Conservation (phyloP, 2,797 vertebrate species). For the Gymnothorax reevesii region DNA sequence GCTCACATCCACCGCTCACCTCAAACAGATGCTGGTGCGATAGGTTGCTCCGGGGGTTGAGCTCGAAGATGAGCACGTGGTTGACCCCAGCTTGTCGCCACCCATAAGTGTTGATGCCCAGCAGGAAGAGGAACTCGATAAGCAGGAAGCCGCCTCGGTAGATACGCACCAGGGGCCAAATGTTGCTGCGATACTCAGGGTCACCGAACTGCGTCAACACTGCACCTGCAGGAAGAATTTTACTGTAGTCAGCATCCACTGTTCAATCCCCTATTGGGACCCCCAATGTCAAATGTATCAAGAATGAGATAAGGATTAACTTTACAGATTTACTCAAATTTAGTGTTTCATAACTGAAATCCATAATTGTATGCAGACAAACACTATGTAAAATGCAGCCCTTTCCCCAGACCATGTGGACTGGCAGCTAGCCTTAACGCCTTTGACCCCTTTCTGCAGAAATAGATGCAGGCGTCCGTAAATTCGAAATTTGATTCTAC, state of each 20-base stretch:
- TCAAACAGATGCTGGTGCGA: conserved; percentile 99
- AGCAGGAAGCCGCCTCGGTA: conserved; percentile 98
- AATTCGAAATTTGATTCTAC: too few relatives aligned
- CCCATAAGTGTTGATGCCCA: conserved; percentile 98
- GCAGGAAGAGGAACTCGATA: conserved; percentile 97
- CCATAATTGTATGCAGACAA: not conserved
- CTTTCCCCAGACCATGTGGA: not conserved
- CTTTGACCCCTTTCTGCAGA: too few relatives aligned
- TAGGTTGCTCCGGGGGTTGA: conserved; percentile 96
- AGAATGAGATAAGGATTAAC: not conserved
- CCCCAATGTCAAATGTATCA: not conserved
- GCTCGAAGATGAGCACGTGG: conserved; percentile 97
- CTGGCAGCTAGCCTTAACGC: not conserved
- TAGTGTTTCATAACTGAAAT: not conserved
- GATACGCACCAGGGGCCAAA: conserved; percentile 94
- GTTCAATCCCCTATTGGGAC: not conserved
- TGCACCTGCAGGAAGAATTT: conserved; percentile 67
- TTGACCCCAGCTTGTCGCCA: conserved; percentile 99
- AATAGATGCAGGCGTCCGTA: too few relatives aligned
- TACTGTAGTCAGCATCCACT: not conserved
- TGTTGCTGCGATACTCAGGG: conserved; percentile 50
- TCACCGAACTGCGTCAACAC: conserved; percentile 59
- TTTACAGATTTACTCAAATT: not conserved
- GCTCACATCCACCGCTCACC: conserved; percentile 66
- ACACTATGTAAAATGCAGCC: not conserved